Conservation (phyloP, 1,140 invertebrate genomes). For the Dinothrombium tinctorium region DNA sequence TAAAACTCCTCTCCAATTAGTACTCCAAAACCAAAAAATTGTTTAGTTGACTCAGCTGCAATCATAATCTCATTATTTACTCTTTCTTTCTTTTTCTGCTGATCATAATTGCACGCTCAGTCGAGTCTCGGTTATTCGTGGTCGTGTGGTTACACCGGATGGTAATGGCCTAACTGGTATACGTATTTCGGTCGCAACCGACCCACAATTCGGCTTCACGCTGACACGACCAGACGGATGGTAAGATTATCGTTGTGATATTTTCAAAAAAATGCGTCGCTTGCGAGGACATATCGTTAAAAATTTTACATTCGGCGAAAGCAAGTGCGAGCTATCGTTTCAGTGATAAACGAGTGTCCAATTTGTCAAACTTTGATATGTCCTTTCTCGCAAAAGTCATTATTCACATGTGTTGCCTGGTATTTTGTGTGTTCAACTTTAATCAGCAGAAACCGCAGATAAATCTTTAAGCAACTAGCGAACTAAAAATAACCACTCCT, state of each 20-base stretch:
- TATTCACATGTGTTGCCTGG: too few species aligned
- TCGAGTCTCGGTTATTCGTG: slow-evolving; percentile 91
- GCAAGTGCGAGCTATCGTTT: too few species aligned
- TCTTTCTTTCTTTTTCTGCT: slow-evolving; percentile 5
- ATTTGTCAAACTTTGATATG: too few species aligned
- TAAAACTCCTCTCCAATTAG: background rate
- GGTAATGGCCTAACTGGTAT: slow-evolving; percentile 81
- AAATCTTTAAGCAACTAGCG: too few species aligned
- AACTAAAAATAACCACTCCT: background rate
- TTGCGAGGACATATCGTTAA: too few species aligned
- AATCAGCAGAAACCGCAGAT: too few species aligned
- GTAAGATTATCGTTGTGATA: slow-evolving; percentile 22
- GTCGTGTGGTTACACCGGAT: slow-evolving; percentile 68
- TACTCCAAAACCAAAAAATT: background rate
- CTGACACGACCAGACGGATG: slow-evolving; percentile 35
- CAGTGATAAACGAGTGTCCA: too few species aligned
- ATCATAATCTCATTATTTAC: slow-evolving; percentile 3
- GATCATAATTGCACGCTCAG: slow-evolving; percentile 26
- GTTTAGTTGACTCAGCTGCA: background rate
- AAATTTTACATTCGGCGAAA: too few species aligned
- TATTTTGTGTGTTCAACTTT: too few species aligned
- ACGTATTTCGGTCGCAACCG: slow-evolving; percentile 74
- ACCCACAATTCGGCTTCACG: slow-evolving; percentile 82
- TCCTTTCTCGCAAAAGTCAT: too few species aligned
- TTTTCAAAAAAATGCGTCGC: too few species aligned